A percentile compares a stretch with the other conserved stretches of the same genome.
Conservation (phyloP, 2,888 invertebrate species). For the Mechanitis messenoides region DNA sequence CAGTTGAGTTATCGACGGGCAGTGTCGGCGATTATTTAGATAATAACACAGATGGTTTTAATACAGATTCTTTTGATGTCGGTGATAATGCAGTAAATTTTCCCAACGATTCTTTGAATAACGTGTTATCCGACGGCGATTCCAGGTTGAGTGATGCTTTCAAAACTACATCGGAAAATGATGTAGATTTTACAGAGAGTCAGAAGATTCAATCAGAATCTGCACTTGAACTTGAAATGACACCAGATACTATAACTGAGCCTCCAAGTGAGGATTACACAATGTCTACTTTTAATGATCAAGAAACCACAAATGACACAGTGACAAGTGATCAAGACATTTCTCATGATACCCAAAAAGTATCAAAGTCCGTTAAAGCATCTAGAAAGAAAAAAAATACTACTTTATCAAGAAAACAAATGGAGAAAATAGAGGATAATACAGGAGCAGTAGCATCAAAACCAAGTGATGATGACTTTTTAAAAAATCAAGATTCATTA, state of each 20-base stretch:
- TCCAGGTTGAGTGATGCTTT: slow-evolving; percentile 54
- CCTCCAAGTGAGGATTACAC: slow-evolving; percentile 32
- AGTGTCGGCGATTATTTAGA: slow-evolving; percentile 70
- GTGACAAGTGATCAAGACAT: slow-evolving; percentile 7
- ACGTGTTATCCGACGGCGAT: slow-evolving; percentile 61
- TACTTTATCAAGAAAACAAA: neutral
- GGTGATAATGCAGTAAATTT: slow-evolving; percentile 69
- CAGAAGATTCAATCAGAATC: slow-evolving; percentile 28
- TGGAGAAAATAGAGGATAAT: neutral
- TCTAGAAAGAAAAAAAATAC: slow-evolving; percentile 1
- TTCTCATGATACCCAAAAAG: neutral
- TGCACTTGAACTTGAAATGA: slow-evolving; percentile 35
- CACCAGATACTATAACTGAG: slow-evolving; percentile 35
- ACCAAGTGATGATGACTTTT: too few species aligned
- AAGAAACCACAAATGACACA: slow-evolving; percentile 1
- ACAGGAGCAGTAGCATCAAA: too few species aligned
- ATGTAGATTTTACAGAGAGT: slow-evolving; percentile 52
- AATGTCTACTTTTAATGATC: slow-evolving; percentile 32
- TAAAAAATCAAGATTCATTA: too few species aligned
- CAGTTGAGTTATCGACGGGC: slow-evolving; percentile 66
- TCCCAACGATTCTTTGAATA: slow-evolving; percentile 59
- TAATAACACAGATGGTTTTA: slow-evolving; percentile 58
- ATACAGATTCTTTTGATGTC: slow-evolving; percentile 61
- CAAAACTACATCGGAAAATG: slow-evolving; percentile 47
- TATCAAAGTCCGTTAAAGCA: neutral